Conservation (phyloP, 2,113 vertebrate genomes). For the Lampris megalopsis region DNA sequence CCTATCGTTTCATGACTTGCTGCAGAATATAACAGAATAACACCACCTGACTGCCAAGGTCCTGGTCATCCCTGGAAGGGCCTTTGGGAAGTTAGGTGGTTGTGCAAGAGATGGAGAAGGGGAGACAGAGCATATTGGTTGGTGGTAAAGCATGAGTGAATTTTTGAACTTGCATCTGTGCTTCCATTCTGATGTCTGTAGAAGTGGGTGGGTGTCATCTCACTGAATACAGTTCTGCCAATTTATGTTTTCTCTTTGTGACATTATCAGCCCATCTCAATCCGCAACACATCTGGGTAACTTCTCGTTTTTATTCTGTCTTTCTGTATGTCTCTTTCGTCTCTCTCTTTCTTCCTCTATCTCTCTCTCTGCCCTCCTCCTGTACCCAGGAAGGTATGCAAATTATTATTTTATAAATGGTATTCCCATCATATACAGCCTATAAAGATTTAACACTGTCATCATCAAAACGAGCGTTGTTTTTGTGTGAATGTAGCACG, state of each 20-base stretch:
- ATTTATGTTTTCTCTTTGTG: not conserved
- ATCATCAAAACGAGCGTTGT: too few relatives aligned
- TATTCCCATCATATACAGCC: too few relatives aligned
- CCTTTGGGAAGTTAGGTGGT: too few relatives aligned
- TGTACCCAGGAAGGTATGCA: not conserved
- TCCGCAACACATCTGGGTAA: not conserved
- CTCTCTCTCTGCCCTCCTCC: not conserved
- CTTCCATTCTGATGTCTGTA: not conserved
- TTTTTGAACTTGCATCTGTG: not conserved
- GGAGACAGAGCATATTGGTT: too few relatives aligned
- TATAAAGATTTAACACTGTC: too few relatives aligned
- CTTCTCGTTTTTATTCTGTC: not conserved
- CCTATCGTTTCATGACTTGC: too few relatives aligned
- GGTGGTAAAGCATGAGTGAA: not conserved
- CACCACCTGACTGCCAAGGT: too few relatives aligned
- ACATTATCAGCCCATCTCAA: not conserved
- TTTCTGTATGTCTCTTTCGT: not conserved
- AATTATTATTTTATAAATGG: too few relatives aligned
- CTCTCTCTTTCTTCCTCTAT: not conserved
- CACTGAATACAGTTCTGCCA: not conserved
- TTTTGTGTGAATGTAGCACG: too few relatives aligned
- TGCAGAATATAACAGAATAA: too few relatives aligned
- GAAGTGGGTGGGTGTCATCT: slow-evolving; percentile 2
- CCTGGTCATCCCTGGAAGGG: too few relatives aligned
- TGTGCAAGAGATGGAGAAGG: too few relatives aligned